Percentiles rank a stretch among this genome's conserved stretches.
These are phyloP conservation scores for Noctua pronuba DNA, from an alignment of 2,888 invertebrate species.

Conservation along the genomic window DNA sequence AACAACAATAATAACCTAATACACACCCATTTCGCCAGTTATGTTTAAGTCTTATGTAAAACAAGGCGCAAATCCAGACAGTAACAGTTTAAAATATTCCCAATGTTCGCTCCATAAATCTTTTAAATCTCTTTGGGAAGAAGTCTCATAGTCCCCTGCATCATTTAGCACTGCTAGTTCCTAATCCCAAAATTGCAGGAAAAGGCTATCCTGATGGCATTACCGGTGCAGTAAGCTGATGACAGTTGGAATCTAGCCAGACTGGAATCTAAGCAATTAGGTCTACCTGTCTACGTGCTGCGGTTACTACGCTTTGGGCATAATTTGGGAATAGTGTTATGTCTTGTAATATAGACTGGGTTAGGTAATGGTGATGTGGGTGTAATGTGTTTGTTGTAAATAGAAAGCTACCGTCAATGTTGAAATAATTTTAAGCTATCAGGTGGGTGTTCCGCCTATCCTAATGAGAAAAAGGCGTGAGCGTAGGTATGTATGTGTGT, in stretches of 20 bases:
- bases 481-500: no score
- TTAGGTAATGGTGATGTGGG: neutral
- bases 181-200: neutral
- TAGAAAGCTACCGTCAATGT: neutral
- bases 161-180: neutral
- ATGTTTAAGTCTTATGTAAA: neutral
- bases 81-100: no score
- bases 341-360: neutral
- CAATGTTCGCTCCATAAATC: no score
- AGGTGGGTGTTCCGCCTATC: no score
- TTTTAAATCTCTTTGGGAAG: no score
- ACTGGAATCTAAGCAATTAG: slow-evolving; percentile 71
- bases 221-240: slow-evolving; percentile 58
- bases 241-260: slow-evolving; percentile 74
- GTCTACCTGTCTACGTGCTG: slow-evolving; percentile 70
- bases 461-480: no score
- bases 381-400: neutral
- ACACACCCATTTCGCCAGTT: neutral
- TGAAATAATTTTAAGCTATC: neutral
- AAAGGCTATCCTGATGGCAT: slow-evolving; percentile 28
- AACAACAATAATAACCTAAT: no score
- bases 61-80: neutral
- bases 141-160: neutral
- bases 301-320: slow-evolving; percentile 32
- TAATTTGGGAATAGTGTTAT: slow-evolving; percentile 25